A percentile compares a stretch with the other conserved stretches of the same genome.
phyloP scores from a whole-genome alignment of 2,797 vertebrate genomes.

The Sebastes matsubarae region DNA sequence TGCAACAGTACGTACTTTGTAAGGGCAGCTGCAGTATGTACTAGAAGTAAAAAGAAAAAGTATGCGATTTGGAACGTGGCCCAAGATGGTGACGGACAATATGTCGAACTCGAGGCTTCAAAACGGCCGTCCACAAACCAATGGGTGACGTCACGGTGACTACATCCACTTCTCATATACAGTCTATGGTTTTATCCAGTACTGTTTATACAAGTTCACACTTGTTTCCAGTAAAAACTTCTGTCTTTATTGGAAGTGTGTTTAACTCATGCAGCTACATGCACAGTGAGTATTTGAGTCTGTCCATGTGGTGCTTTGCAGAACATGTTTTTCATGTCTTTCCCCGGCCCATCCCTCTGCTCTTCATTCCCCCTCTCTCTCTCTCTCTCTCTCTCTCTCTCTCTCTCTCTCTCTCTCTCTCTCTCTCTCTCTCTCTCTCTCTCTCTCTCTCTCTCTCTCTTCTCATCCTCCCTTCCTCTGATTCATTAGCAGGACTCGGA shows the following conservation, averaged over 20 bases:
- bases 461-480: constrained; percentile 8
- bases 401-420: background rate
- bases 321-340: background rate
- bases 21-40: no score
- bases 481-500: constrained; percentile 66
- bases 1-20: no score
- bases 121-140: no score
- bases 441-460: background rate
- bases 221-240: background rate
- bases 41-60: no score
- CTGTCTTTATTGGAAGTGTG: no score
- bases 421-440: background rate
- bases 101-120: no score
- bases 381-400: background rate
- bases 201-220: background rate
- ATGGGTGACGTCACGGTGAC: no score
- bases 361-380: background rate
- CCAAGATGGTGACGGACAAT: no score
- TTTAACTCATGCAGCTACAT: background rate
- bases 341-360: background rate
- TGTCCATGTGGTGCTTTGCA: background rate
- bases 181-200: background rate
- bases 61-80: no score
- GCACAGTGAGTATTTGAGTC: background rate
- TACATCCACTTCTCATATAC: no score